Evolutionary conservation across 1,140 invertebrate genomes (phyloP), one percentile per base, ranked within the genome.

Genomic region (Drosophila jambulina): DNA sequence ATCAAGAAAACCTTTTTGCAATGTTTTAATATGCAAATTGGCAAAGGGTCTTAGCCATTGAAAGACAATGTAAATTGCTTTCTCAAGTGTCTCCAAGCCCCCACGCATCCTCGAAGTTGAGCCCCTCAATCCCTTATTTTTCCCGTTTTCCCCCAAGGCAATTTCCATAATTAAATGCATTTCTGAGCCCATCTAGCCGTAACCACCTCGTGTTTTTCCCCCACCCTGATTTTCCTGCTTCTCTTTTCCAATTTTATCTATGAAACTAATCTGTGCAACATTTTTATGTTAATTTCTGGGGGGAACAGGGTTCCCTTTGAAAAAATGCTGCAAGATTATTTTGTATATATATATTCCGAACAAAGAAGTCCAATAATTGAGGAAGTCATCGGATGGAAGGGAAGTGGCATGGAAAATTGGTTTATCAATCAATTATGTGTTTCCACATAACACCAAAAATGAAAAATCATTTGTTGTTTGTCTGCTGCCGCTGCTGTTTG

Each of bases 201-300:
- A 62, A 36, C 60, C 60, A 54, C 60, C 60, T 27, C 25, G 23
- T 21, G 15, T 21, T 61, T 21, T 59, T 21, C n/a, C 17, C 54
- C 43, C 10, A 17, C n/a, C 17, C 17, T 17, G 36, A n/a, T 45
- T 36, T 48, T 61, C 34, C 27, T n/a, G 19, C 36, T 57, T 27
- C 32, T 57, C 10, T 57, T 64, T 57, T 58, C 36, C 54, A 57
- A 78, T 78, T 80, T 58, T 70, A 64, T 79, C 77, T 75, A 43
- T 68, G 38, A 68, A 74, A 56, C 58, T 69, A 69, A 82, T 82
- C 79, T 74, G 62, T 77, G 65, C 72, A 82, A 77, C 79, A 75
- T 84, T 75, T 86, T 85, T 86, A 86, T 86, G 82, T 82, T 86
- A 85, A 86, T 86, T 78, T 71, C 38, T 12, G 27, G 17, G 42